A percentile compares a stretch with the other conserved stretches of the same genome.
These are phyloP conservation scores for Micromys minutus DNA, from an alignment of 2,113 vertebrate genomes.

Conservation along the genomic window DNA sequence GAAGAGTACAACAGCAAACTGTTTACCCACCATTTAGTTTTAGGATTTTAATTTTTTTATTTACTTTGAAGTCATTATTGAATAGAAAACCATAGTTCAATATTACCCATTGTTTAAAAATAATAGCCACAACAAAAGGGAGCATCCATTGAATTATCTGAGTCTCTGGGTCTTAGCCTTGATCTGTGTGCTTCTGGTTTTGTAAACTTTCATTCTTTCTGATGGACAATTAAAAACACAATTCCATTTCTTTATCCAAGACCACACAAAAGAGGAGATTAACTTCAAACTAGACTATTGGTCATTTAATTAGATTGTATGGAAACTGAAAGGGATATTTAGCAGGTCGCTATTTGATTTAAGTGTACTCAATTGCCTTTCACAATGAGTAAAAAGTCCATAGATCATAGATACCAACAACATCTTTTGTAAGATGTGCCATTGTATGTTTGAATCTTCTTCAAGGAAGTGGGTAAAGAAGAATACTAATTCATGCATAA, in stretches of 20 bases:
- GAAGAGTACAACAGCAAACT: background rate
- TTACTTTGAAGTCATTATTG: background rate
- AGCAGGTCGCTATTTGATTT: background rate
- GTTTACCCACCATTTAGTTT: background rate
- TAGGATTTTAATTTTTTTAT: background rate
- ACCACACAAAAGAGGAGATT: conserved; percentile 60
- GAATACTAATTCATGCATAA: background rate
- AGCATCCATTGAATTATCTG: background rate
- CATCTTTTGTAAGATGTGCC: conserved; percentile 1
- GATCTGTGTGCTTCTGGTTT: background rate
- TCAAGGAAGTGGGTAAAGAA: background rate
- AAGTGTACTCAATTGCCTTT: conserved; percentile 43
- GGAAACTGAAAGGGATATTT: conserved; percentile 55
- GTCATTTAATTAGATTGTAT: conserved; percentile 59
- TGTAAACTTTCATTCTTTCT: background rate
- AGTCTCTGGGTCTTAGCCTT: background rate
- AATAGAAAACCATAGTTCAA: conserved; percentile 17
- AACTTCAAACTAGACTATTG: conserved; percentile 42
- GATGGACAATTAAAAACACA: conserved; percentile 26
- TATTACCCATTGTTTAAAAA: background rate
- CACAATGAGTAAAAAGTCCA: conserved; percentile 41
- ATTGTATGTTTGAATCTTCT: conserved; percentile 20
- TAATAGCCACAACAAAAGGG: background rate
- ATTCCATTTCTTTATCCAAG: conserved; percentile 59
- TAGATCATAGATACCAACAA: background rate